A percentile compares a stretch with the other conserved stretches of the same genome.
Conservation (phyloP, 2,888 invertebrate genomes). For the Hanleya hanleyi region DNA sequence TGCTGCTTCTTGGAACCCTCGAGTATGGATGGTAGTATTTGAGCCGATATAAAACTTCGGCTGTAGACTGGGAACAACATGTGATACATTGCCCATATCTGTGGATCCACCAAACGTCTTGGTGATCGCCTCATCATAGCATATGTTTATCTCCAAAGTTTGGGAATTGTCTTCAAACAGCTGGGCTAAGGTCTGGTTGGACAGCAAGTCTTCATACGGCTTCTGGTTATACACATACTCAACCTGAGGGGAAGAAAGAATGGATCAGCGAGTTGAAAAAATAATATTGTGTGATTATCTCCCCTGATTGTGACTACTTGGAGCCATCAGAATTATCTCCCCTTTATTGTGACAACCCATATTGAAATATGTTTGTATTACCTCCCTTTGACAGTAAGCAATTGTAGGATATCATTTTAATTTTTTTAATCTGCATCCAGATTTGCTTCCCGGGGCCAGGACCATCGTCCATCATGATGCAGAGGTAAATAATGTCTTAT, state of each 20-base stretch:
- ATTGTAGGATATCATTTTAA: no score
- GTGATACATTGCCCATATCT: slow-evolving; percentile 71
- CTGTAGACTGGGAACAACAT: slow-evolving; percentile 68
- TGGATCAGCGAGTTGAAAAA: no score
- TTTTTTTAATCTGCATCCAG: no score
- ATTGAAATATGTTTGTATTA: no score
- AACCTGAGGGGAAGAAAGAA: slow-evolving; percentile 43
- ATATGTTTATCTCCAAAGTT: slow-evolving; percentile 51
- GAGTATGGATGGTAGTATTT: slow-evolving; percentile 47
- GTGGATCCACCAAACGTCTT: slow-evolving; percentile 64
- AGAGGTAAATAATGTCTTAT: no score
- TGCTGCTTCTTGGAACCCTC: slow-evolving; percentile 55
- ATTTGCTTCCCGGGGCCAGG: no score
- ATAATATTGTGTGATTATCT: no score
- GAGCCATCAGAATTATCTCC: no score
- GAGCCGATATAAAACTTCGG: slow-evolving; percentile 63
- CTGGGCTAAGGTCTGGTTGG: slow-evolving; percentile 58
- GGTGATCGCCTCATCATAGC: slow-evolving; percentile 39
- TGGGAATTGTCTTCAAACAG: slow-evolving; percentile 58
- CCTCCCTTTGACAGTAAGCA: no score
- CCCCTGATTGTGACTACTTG: no score
- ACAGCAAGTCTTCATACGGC: slow-evolving; percentile 58
- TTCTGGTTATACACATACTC: slow-evolving; percentile 49
- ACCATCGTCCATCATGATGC: no score
- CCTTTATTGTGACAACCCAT: no score